Percentiles rank a stretch among this genome's conserved stretches.
Conservation (phyloP, 2,797 vertebrate genomes). For the Parauchenoglanis punctatus region DNA sequence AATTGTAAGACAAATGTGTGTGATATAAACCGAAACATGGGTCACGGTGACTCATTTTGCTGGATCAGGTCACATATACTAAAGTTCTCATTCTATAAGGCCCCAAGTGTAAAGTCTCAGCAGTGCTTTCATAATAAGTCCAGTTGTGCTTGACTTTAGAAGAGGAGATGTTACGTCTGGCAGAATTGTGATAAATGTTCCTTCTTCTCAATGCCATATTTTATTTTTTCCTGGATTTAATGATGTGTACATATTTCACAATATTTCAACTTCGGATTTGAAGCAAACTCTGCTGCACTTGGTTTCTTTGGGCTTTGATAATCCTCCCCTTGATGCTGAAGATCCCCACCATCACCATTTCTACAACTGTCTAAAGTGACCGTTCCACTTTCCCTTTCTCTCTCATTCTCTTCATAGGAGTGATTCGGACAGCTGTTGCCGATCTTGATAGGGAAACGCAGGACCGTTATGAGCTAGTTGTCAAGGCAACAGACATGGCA, state of each 20-base stretch:
- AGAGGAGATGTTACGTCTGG: neutral
- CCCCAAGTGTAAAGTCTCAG: neutral
- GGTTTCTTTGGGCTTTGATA: constrained; percentile 10
- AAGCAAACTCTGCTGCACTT: neutral
- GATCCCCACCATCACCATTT: constrained; percentile 15
- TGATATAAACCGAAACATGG: too few relatives aligned
- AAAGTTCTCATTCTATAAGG: neutral
- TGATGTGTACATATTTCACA: neutral
- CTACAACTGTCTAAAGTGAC: constrained; percentile 17
- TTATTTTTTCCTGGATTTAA: neutral
- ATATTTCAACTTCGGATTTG: neutral
- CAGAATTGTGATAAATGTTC: neutral
- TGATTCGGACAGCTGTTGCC: constrained; percentile 93
- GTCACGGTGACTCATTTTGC: neutral
- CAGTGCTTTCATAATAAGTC: neutral
- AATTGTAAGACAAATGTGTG: too few relatives aligned
- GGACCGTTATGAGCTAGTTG: constrained; percentile 96
- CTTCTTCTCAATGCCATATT: neutral
- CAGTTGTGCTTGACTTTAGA: neutral
- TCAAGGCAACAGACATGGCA: constrained; percentile 98
- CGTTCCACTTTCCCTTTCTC: constrained; percentile 40
- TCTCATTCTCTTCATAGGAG: constrained; percentile 71
- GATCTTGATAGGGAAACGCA: constrained; percentile 95
- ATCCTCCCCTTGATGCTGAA: constrained; percentile 2
- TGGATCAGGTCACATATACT: neutral